Conservation (phyloP, 30 jellyfish, hydroid and myxozoan genomes). For the Hydractinia echinata region DNA sequence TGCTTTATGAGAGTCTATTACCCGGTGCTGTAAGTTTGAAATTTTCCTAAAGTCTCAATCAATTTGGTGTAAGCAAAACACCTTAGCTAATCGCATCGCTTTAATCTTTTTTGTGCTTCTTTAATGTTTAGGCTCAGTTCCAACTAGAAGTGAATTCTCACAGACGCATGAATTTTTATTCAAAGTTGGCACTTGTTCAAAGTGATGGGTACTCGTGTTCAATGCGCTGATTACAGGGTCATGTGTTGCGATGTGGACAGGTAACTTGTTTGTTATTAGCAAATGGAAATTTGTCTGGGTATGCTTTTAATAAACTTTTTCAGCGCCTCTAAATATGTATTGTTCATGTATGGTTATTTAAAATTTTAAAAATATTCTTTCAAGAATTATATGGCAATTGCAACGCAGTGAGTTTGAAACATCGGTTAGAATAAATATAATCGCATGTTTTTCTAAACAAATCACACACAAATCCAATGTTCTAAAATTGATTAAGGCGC, state of each 20-base stretch:
- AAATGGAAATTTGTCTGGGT: no score
- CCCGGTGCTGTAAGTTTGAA: neutral
- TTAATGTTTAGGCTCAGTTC: slow-evolving; percentile 60
- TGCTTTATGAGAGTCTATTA: neutral
- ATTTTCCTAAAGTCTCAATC: neutral
- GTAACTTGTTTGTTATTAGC: slow-evolving; percentile 14
- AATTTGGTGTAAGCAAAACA: neutral
- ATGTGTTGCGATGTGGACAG: slow-evolving; percentile 90
- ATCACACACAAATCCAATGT: no score
- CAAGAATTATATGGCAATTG: no score
- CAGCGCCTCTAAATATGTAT: no score
- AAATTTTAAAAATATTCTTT: neutral
- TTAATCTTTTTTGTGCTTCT: neutral
- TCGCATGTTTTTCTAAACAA: no score
- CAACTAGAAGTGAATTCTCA: slow-evolving; percentile 63
- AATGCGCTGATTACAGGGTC: slow-evolving; percentile 77
- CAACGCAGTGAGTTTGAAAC: no score
- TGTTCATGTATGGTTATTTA: neutral
- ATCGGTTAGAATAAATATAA: no score
- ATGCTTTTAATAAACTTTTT: no score
- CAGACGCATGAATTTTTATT: slow-evolving; percentile 60
- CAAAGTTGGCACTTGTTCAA: slow-evolving; percentile 73
- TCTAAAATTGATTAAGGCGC: no score
- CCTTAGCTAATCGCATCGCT: neutral
- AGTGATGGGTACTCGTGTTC: slow-evolving; percentile 76